Base-by-base conservation (phyloP, 2,113 vertebrate genomes). In the Grus americana region DNA sequence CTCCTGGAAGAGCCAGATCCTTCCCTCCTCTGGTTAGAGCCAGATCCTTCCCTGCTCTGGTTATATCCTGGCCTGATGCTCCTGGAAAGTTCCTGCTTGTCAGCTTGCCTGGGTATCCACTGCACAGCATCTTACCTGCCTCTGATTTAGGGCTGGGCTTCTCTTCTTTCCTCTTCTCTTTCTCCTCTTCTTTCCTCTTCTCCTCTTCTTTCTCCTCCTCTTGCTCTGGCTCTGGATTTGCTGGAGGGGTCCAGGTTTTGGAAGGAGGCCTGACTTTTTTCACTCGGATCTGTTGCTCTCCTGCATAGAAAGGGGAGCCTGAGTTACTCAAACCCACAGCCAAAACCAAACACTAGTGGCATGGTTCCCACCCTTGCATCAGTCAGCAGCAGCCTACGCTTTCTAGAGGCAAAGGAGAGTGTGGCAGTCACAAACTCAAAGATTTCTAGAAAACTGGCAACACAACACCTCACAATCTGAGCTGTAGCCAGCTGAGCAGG, bases 171-270 rank as follows among this genome's bases (percentile, higher is more conserved):
- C 1, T 47, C 55, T 82, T 62, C 61, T 95, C 47, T 21, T 6
- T 24, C 34, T 91, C 74, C 24, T 84, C 74, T 55, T 68, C 18
- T 30, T 86, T 38, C 38, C 38, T 36, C 12, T 86, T n/a, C 4
- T 47, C 18, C 58, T 85, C 29, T 55, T 68, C 16, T 24, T 86
- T 22, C n/a, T 87, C 38, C 11, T 87, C 38, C 4, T 50, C 17
- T 54, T 86, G 66, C 55, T 94, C 30, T 54, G 88, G 83, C 38
- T 84, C 49, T 3, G 47, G 79, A 68, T 97, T 79, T 62, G 24
- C 81, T 38, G 32, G 95, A 86, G 95, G 94, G 20, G 87, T 97
- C 82, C 67, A 91, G 9, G 86, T 46, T 97, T 97, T 98, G 83
- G 92, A 59, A 16, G 97, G 82, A 21, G 78, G 81, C 47, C 70